Conservation (phyloP, 2,797 vertebrate genomes). For the Heteromormyrus szaboi region DNA sequence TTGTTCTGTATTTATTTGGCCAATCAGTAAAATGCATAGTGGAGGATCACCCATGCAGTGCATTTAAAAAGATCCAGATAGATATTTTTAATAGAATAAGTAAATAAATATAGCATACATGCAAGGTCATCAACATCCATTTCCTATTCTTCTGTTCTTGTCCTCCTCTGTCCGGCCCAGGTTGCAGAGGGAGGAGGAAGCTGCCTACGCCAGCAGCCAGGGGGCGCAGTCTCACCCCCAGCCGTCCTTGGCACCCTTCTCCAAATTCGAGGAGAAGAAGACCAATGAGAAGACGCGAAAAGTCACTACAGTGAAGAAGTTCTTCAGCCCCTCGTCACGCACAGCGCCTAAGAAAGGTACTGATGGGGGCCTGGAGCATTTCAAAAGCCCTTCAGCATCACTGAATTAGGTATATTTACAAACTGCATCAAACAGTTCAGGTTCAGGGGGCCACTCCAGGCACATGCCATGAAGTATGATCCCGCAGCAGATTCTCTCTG, state of each 20-base stretch:
- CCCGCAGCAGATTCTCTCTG: not conserved
- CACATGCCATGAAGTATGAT: not conserved
- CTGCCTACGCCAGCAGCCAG: slow-evolving; percentile 86
- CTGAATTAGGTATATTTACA: not conserved
- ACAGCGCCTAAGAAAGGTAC: slow-evolving; percentile 84
- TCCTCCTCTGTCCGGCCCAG: slow-evolving; percentile 46
- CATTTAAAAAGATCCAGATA: not conserved
- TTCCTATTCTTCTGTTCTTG: not conserved
- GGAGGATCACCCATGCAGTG: not conserved
- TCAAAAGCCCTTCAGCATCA: not conserved
- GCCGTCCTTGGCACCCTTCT: slow-evolving; percentile 76
- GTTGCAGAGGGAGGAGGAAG: slow-evolving; percentile 92
- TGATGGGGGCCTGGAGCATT: not conserved
- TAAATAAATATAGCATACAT: not conserved
- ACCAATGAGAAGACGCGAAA: slow-evolving; percentile 93
- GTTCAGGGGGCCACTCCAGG: not conserved
- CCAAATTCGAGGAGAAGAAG: slow-evolving; percentile 98
- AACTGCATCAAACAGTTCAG: not conserved
- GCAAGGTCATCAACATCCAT: not conserved
- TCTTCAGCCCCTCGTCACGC: slow-evolving; percentile 93
- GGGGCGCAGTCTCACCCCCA: slow-evolving; percentile 61
- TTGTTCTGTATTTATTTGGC: not conserved
- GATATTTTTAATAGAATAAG: not conserved
- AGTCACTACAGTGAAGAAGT: slow-evolving; percentile 95
- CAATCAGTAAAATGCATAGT: not conserved